These are phyloP conservation scores for Trichechus manatus DNA, from an alignment of 2,113 vertebrate species.

Conservation along the genomic window DNA sequence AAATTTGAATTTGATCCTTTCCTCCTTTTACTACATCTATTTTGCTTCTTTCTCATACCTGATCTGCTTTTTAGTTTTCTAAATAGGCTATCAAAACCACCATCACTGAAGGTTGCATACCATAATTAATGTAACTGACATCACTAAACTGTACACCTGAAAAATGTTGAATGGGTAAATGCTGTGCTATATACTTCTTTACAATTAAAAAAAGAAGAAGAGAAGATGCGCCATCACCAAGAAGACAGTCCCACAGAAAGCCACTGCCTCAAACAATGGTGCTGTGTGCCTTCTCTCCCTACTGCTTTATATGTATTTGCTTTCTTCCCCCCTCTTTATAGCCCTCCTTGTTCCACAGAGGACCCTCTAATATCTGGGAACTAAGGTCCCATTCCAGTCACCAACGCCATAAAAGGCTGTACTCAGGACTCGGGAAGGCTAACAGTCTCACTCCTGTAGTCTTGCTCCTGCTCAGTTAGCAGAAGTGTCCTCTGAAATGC, in stretches of 20 bases:
- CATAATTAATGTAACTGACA: not conserved
- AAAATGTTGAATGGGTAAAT: not conserved
- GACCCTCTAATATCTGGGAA: not conserved
- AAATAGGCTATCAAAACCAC: not conserved
- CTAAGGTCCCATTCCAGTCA: not conserved
- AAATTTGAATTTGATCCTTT: not conserved
- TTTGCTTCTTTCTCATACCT: not conserved
- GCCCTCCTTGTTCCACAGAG: not conserved
- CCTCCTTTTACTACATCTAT: not conserved
- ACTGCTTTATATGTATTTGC: not conserved
- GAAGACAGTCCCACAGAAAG: not conserved
- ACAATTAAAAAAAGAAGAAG: not conserved
- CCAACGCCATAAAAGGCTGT: not conserved
- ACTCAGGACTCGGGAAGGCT: not conserved
- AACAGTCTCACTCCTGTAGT: not conserved
- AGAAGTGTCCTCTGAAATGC: not conserved
- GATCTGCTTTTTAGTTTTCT: not conserved
- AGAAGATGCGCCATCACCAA: not conserved
- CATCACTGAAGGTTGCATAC: not conserved
- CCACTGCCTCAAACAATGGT: not conserved
- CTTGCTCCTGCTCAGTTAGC: not conserved
- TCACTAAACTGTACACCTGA: not conserved
- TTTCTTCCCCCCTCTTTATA: not conserved
- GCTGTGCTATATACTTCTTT: not conserved
- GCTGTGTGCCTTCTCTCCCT: not conserved